These are phyloP conservation scores for Drosophila kanekoi DNA, from an alignment of 2,888 invertebrate species.

Conservation along the genomic window DNA sequence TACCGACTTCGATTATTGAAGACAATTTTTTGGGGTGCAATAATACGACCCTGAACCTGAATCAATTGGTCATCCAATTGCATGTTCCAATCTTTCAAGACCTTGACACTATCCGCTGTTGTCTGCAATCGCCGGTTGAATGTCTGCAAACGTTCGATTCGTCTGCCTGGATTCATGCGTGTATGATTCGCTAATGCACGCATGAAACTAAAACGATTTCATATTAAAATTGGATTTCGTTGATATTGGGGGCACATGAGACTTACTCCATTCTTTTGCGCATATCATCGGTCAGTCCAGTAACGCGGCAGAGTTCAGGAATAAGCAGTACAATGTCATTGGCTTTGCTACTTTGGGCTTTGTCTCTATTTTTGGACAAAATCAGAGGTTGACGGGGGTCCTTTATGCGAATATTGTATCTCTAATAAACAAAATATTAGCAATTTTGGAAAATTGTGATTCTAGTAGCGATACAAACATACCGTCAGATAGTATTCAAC, in stretches of 20 bases:
- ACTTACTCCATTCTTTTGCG: slow-evolving; percentile 88
- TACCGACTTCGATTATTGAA: slow-evolving; percentile 83
- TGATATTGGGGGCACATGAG: no score
- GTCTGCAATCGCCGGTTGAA: slow-evolving; percentile 89
- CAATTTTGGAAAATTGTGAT: background rate
- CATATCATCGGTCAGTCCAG: slow-evolving; percentile 92
- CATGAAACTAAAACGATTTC: slow-evolving; percentile 86
- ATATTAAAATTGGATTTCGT: background rate
- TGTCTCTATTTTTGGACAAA: slow-evolving; percentile 89
- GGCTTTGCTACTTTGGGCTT: slow-evolving; percentile 89
- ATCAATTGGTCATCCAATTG: slow-evolving; percentile 88
- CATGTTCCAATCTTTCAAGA: slow-evolving; percentile 91
- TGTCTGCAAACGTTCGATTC: slow-evolving; percentile 88
- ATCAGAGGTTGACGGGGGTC: slow-evolving; percentile 91
- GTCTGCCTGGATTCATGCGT: slow-evolving; percentile 90
- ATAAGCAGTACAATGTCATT: slow-evolving; percentile 89
- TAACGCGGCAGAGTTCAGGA: slow-evolving; percentile 94
- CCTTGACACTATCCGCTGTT: slow-evolving; percentile 86
- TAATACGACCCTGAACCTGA: slow-evolving; percentile 88
- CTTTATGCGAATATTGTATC: slow-evolving; percentile 89
- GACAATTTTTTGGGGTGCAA: slow-evolving; percentile 88
- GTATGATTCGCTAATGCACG: slow-evolving; percentile 90
- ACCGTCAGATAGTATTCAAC: slow-evolving; percentile 89
- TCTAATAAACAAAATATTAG: slow-evolving; percentile 83
- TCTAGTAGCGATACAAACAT: slow-evolving; percentile 57